A percentile compares a stretch with the other conserved stretches of the same genome.
Evolutionary conservation across 2,888 invertebrate genomes (phyloP).

Genomic region (Phengaris arion): DNA sequence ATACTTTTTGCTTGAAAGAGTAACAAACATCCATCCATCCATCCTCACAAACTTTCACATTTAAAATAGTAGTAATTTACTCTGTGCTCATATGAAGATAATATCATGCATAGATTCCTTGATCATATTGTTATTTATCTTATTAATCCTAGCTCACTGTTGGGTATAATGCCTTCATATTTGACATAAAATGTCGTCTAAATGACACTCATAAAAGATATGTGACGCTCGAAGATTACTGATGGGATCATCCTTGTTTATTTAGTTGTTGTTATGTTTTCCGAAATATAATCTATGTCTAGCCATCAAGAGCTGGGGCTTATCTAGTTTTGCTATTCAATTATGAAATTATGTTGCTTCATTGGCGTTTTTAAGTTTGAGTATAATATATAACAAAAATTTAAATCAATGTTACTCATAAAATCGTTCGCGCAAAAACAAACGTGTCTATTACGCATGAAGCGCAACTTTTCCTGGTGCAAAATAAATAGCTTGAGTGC

Average conservation of each 20-base stretch:
- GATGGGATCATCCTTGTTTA: background rate
- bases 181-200: constrained; percentile 15
- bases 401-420: no score
- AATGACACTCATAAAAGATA: constrained; percentile 12
- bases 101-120: no score
- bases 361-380: background rate
- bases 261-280: background rate
- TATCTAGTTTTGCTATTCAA: background rate
- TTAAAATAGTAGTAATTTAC: no score
- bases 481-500: no score
- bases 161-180: background rate
- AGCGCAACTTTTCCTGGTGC: no score
- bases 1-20: no score
- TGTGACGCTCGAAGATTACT: background rate
- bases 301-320: background rate
- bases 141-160: background rate
- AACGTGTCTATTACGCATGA: no score
- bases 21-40: no score
- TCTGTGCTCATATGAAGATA: no score
- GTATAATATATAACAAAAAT: no score
- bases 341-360: background rate
- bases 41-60: no score
- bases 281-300: constrained; percentile 1
- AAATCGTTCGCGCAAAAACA: no score
- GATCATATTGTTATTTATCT: background rate